These are phyloP conservation scores for Trimorus sp. DNA, from an alignment of 2,888 invertebrate genomes.

Conservation along the genomic window DNA sequence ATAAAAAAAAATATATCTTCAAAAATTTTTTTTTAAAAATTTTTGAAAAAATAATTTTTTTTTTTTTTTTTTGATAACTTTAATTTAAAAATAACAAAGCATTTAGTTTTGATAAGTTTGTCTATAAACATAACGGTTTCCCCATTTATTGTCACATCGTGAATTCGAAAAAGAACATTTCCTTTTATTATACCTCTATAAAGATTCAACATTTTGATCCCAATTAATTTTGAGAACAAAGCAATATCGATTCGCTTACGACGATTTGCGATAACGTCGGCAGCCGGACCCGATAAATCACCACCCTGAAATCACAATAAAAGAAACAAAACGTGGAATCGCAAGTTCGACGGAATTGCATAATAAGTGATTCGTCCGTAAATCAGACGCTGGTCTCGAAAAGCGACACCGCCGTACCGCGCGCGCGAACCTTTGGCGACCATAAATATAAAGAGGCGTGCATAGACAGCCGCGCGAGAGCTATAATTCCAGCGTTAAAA, in stretches of 20 bases:
- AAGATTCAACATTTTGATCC: too few species aligned
- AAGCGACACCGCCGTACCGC: conserved; percentile 11
- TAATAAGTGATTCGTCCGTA: conserved; percentile 34
- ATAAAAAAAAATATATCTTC: too few species aligned
- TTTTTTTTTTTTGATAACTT: too few species aligned
- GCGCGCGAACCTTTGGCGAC: conserved; percentile 21
- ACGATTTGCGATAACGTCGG: conserved; percentile 1
- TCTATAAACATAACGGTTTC: too few species aligned
- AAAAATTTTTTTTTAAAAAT: too few species aligned
- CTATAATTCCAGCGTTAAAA: conserved; percentile 40
- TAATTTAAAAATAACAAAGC: too few species aligned
- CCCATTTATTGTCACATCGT: too few species aligned
- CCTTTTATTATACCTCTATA: too few species aligned
- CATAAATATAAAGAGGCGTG: conserved; percentile 31
- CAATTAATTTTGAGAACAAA: too few species aligned
- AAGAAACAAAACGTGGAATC: conserved; percentile 13
- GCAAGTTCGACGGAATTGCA: conserved; percentile 29
- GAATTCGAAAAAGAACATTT: too few species aligned
- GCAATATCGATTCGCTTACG: neutral
- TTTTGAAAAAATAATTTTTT: too few species aligned
- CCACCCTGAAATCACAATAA: neutral
- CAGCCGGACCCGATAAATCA: neutral
- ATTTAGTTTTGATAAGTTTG: too few species aligned
- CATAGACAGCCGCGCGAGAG: conserved; percentile 30
- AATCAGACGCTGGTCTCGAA: conserved; percentile 28